These are phyloP conservation scores for Eurosta solidaginis DNA, from an alignment of 1,140 invertebrate genomes.

Conservation along the genomic window DNA sequence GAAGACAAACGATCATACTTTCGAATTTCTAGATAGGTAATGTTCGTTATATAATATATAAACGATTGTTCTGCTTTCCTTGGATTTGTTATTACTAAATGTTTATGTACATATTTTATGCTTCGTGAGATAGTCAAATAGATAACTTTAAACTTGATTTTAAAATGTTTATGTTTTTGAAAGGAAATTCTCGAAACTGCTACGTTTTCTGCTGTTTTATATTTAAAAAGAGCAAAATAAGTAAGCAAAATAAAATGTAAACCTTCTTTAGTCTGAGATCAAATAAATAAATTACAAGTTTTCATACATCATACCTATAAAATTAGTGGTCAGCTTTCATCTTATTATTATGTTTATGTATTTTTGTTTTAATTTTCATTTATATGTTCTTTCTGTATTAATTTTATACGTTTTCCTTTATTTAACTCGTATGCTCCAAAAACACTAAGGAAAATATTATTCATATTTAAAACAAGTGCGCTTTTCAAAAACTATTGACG, in stretches of 20 bases:
- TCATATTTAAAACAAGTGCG: slow-evolving; percentile 6
- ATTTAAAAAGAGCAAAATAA: background rate
- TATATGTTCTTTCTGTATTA: background rate
- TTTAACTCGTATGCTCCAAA: background rate
- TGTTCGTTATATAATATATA: too few species aligned
- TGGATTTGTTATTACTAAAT: too few species aligned
- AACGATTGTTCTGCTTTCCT: too few species aligned
- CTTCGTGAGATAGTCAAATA: too few species aligned
- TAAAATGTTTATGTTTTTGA: background rate
- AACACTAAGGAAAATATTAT: slow-evolving; percentile 14
- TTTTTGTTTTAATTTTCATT: too few species aligned
- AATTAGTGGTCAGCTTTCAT: background rate
- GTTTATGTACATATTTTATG: too few species aligned
- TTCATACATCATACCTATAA: background rate
- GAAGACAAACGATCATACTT: too few species aligned
- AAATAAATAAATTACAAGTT: slow-evolving; percentile 25
- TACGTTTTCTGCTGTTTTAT: background rate
- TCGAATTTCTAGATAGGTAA: too few species aligned
- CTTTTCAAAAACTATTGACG: background rate
- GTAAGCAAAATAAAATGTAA: background rate
- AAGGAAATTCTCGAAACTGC: background rate
- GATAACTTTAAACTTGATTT: too few species aligned
- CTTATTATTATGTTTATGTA: background rate
- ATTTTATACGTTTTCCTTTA: background rate
- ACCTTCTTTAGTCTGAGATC: slow-evolving; percentile 13